phyloP scores from a whole-genome alignment of 2,888 invertebrate genomes.

The Protodeltote pygarga region DNA sequence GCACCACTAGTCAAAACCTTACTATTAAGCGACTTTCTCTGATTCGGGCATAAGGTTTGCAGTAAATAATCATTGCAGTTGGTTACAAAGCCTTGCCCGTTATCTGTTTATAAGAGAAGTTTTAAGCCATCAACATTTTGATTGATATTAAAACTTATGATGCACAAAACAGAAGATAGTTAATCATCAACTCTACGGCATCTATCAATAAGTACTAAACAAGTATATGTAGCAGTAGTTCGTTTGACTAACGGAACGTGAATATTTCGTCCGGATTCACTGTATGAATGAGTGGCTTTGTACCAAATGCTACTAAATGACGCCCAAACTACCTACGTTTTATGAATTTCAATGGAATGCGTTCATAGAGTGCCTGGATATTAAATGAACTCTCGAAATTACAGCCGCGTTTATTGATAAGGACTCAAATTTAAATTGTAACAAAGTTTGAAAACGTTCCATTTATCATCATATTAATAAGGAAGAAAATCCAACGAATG shows the following conservation, averaged over 20 bases:
- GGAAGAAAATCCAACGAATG: no score
- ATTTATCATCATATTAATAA: no score
- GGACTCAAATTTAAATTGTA: constrained; percentile 15
- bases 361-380: constrained; percentile 42
- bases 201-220: constrained; percentile 39
- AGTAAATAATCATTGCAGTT: no score
- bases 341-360: constrained; percentile 57
- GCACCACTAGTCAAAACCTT: no score
- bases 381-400: constrained; percentile 34
- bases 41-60: no score
- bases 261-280: constrained; percentile 70
- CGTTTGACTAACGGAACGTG: constrained; percentile 74
- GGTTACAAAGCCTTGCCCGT: background rate
- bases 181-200: constrained; percentile 5
- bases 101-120: background rate
- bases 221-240: constrained; percentile 45
- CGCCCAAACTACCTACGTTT: constrained; percentile 55
- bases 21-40: no score
- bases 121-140: background rate
- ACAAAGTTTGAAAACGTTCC: no score
- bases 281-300: constrained; percentile 67
- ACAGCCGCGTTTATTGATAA: constrained; percentile 23
- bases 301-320: constrained; percentile 56
- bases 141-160: constrained; percentile 13
- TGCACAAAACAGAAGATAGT: constrained; percentile 8